Evolutionary conservation across 2,888 invertebrate species (phyloP), one percentile per base, ranked within the genome.

Genomic region (Chrysolina oricalcia): DNA sequence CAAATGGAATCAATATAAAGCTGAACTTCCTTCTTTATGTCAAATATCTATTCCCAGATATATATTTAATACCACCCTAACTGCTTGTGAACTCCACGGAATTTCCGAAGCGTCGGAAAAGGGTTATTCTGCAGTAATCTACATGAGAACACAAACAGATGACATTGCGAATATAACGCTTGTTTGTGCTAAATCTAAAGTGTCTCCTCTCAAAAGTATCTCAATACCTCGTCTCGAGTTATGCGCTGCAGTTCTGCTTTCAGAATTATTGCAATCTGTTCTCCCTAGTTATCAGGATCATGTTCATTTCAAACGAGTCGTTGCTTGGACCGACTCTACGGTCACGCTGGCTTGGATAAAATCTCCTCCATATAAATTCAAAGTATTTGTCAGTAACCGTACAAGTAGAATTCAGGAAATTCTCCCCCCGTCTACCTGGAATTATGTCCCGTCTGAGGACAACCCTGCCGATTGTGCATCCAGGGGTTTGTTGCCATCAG

Each of bases 141-240:
- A 63, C 27, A 15, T 63, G 27, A 35, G 27, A 13, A 27, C 35
- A 9, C 43, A 43, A 43, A 63, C 40, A 35, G 63, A 63, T 23
- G 4, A 17, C 15, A 17, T 10, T 40, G 15, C 15, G 19, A 63
- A 63, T 15, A 63, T 63, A 3, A 35, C 63, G 19, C 11, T 63
- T n/a, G 63, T 63, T 8, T 63, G 63, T 19, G 35, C 63, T 27
- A 63, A 63, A 63, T 63, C 63, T 6, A 27, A 40, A 15, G 63
- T 63, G 1, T 27, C 63, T 40, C 63, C 63, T 35, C 40, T 27
- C 15, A 63, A 63, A 35, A 63, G 15, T 63, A 35, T 63, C 4
- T 63, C 63, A 13, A 63, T 63, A 17, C 63, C 63, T 27, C 63
- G 27, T 35, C 27, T 63, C 27, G 27, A 63, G 10, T 21, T 59